Evolutionary conservation across 2,113 vertebrate species (phyloP).

Genomic region (Antechinus flavipes): DNA sequence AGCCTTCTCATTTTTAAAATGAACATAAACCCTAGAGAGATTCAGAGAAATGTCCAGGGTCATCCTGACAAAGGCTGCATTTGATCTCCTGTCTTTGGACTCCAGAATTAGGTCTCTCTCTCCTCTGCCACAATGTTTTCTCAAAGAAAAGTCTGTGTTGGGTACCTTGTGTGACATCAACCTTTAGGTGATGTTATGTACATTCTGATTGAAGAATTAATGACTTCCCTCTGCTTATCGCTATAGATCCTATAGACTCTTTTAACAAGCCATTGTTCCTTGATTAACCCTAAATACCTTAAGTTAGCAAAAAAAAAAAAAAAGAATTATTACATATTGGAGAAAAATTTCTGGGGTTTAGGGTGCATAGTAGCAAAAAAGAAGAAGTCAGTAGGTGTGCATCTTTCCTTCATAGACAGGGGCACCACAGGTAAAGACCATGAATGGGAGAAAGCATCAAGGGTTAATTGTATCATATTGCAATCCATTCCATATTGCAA

Average conservation of each 20-base stretch:
- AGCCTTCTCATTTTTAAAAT: background rate
- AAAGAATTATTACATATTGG: too few species aligned
- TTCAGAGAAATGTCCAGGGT: background rate
- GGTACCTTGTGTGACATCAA: background rate
- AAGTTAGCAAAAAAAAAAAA: too few species aligned
- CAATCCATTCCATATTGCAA: too few species aligned
- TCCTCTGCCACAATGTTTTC: background rate
- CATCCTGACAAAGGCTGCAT: background rate
- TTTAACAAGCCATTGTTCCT: background rate
- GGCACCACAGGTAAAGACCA: too few species aligned
- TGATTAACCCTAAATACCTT: background rate
- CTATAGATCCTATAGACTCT: background rate
- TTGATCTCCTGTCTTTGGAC: background rate
- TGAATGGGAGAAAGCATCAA: too few species aligned
- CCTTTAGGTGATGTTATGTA: background rate
- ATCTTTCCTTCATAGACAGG: too few species aligned
- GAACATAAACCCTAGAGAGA: background rate
- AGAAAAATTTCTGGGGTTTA: too few species aligned
- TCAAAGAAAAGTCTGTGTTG: background rate
- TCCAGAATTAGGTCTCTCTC: background rate
- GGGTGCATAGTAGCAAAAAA: too few species aligned
- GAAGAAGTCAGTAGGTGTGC: too few species aligned
- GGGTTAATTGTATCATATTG: too few species aligned
- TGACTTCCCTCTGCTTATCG: background rate
- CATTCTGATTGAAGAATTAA: background rate